phyloP scores from a whole-genome alignment of 2,888 invertebrate species.

The Graphium colonna region DNA sequence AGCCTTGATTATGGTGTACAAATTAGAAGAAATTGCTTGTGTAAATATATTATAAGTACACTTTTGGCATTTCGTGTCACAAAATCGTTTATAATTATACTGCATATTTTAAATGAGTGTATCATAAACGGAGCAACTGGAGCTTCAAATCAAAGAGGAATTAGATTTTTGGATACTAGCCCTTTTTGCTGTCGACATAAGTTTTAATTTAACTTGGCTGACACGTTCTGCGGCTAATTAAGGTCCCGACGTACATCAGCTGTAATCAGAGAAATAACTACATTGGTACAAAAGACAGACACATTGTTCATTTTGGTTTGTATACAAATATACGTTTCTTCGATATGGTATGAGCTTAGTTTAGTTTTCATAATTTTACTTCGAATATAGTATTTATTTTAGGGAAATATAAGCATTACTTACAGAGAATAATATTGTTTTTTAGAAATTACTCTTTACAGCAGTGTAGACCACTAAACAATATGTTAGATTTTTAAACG shows the following conservation, averaged over 20 bases:
- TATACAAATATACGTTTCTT: no score
- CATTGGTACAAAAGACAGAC: constrained; percentile 1
- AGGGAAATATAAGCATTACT: no score
- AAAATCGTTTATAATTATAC: constrained; percentile 11
- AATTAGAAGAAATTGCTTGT: no score
- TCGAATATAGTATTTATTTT: no score
- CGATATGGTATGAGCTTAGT: background rate
- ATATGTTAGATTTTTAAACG: no score
- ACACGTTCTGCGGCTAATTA: constrained; percentile 13
- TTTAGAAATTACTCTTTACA: no score
- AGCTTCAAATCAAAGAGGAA: constrained; percentile 15
- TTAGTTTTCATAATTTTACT: no score
- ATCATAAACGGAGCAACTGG: constrained; percentile 7
- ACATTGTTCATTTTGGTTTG: constrained; percentile 2
- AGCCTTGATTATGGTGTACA: no score
- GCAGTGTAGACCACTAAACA: no score
- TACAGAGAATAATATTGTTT: no score
- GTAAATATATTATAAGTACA: background rate
- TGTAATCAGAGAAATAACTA: constrained; percentile 18
- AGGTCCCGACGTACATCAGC: constrained; percentile 15
- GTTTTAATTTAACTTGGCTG: constrained; percentile 1
- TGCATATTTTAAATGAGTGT: constrained; percentile 8
- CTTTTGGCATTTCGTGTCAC: constrained; percentile 6
- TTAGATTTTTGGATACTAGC: constrained; percentile 1
- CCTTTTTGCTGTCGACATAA: background rate